Percentiles rank a stretch among this genome's conserved stretches.
These are phyloP conservation scores for Nothocercus julius DNA, from an alignment of 2,113 vertebrate genomes.

Conservation along the genomic window DNA sequence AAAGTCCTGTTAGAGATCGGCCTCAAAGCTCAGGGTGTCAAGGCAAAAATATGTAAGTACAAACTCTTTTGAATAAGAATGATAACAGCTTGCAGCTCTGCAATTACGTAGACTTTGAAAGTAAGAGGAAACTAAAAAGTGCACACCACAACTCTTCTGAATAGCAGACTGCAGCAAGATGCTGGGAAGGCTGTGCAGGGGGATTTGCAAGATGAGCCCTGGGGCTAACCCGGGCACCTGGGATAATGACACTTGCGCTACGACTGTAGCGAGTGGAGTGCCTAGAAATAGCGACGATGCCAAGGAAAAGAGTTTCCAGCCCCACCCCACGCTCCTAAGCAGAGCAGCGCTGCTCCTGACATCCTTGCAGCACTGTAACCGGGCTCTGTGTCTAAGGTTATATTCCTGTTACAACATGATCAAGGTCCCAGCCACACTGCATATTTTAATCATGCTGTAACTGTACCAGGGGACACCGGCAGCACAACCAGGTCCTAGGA, in stretches of 20 bases:
- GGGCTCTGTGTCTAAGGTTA: background rate
- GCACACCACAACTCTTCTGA: background rate
- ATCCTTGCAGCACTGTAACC: background rate
- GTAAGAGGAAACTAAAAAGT: background rate
- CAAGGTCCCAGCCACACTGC: slow-evolving; percentile 40
- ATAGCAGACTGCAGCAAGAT: background rate
- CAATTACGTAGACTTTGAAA: background rate
- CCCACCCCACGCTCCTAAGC: background rate
- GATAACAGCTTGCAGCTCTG: background rate
- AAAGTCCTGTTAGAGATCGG: background rate
- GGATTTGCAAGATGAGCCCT: background rate
- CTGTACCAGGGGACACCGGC: slow-evolving; percentile 38
- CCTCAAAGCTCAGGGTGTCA: background rate
- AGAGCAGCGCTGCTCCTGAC: background rate
- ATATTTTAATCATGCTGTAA: slow-evolving; percentile 56
- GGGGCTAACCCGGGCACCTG: background rate
- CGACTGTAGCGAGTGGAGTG: background rate
- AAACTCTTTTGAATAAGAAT: background rate
- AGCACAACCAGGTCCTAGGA: slow-evolving; percentile 13
- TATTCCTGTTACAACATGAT: slow-evolving; percentile 58
- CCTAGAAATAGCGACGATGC: background rate
- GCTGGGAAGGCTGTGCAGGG: background rate
- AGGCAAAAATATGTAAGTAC: background rate
- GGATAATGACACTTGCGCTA: slow-evolving; percentile 19
- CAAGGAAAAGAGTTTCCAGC: background rate